Evolutionary conservation across 1,140 invertebrate genomes (phyloP).

Genomic region (Diachasmimorpha longicaudata): DNA sequence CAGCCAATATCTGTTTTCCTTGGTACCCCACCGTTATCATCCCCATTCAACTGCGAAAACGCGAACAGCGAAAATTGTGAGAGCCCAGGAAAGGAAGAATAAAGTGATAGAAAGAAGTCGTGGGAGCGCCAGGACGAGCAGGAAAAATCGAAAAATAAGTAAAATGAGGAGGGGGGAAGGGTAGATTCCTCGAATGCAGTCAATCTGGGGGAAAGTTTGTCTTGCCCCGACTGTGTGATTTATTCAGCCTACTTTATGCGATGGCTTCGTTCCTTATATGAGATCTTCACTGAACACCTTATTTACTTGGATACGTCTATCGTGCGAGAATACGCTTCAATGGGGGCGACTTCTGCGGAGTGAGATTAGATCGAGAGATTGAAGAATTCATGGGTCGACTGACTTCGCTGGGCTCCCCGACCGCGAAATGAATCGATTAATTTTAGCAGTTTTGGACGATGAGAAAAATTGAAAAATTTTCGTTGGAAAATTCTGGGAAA

Average conservation of each 20-base stretch:
- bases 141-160: background rate
- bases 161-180: background rate
- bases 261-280: constrained; percentile 7
- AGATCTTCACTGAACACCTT: constrained; percentile 17
- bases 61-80: background rate
- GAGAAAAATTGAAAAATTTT: too few species aligned
- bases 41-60: constrained; percentile 10
- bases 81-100: background rate
- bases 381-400: background rate
- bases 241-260: constrained; percentile 22
- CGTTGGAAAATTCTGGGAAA: too few species aligned
- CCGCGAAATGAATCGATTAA: too few species aligned
- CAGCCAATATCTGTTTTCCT: constrained; percentile 12
- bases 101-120: background rate
- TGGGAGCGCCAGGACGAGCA: background rate
- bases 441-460: too few species aligned
- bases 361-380: background rate
- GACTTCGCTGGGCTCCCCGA: background rate
- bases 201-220: constrained; percentile 17
- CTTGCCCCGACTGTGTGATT: constrained; percentile 14
- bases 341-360: background rate
- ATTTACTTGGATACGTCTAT: constrained; percentile 11
- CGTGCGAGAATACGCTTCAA: background rate
- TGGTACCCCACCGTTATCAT: background rate
- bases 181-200: background rate